Base-by-base conservation (phyloP, 2,797 vertebrate species). In the Poeciliopsis paucimaculata region DNA sequence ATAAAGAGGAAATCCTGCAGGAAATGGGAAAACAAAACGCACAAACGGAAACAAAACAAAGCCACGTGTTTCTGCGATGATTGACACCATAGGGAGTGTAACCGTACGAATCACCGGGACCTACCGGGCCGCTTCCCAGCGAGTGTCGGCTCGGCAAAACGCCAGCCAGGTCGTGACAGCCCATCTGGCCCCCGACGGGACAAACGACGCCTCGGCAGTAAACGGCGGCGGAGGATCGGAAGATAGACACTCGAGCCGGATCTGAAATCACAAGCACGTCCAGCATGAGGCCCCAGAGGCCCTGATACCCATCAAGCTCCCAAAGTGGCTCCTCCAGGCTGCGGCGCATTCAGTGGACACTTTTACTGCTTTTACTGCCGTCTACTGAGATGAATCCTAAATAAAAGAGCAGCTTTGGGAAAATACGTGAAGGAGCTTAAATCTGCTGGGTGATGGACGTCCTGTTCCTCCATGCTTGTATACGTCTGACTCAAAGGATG, bases 81-180 rank as follows among this genome's bases (percentile, higher is more conserved):
- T 91, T 93, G 93, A 93, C 90, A 90, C 88, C n/a, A 0, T 18
- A 1, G 89, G 87, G 89, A 84, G 82, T 75, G 71, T 89, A 89
- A 90, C 86, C 78, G 85, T 87, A 76, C 79, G 90, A 94, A 89
- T 92, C 90, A 83, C 77, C 28, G 64, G 77, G 87, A 90, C 90
- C 93, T 92, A 68, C 43, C 46, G 46, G 80, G 80, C 81, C 90
- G 75, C 86, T n/a, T 77, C n/a, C 41, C 89, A 92, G 88, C 75
- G 87, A 92, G 86, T 46, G 77, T 39, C 75, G 82, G 85, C 91
- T 89, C 53, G 26, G 82, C 77, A 88, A 89, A 93, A 87, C 7
- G 80, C 87, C 49, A 53, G 49, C 82, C 5, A 82, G 91, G 91
- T 94, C 92, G 84, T 86, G 91, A 91, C 93, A 91, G 82, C 89